phyloP scores from a whole-genome alignment of 2,113 vertebrate genomes.

The Deroptyus accipitrinus region DNA sequence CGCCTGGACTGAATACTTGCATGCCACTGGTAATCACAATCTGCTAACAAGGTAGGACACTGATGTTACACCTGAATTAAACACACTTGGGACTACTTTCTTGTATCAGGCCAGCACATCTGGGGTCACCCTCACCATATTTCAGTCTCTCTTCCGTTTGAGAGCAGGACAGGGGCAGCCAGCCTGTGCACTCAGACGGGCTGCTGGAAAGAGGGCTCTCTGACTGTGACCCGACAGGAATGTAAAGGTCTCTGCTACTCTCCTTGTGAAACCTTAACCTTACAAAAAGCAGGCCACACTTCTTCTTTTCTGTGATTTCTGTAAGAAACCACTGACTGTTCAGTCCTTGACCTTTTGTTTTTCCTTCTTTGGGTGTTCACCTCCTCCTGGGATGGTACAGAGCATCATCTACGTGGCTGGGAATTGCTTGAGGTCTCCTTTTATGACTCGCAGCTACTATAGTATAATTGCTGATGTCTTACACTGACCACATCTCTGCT shows the following conservation, averaged over 20 bases:
- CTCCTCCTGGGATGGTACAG: not conserved
- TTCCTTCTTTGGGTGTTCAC: not conserved
- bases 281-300: not conserved
- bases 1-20: not conserved
- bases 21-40: no score
- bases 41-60: not conserved
- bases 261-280: not conserved
- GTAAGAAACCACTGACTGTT: not conserved
- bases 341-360: not conserved
- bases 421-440: not conserved
- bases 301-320: not conserved
- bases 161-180: not conserved
- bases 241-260: not conserved
- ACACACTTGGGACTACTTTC: not conserved
- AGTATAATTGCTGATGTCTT: not conserved
- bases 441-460: accelerated
- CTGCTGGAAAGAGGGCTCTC: not conserved
- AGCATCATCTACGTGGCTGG: not conserved
- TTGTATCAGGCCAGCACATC: not conserved
- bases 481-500: not conserved
- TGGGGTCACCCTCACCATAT: not conserved
- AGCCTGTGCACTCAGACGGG: not conserved
- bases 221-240: not conserved
- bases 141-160: not conserved
- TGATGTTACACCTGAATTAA: not conserved